Base-by-base conservation (phyloP, 1,140 invertebrate species). In the Sycophila sp. region DNA sequence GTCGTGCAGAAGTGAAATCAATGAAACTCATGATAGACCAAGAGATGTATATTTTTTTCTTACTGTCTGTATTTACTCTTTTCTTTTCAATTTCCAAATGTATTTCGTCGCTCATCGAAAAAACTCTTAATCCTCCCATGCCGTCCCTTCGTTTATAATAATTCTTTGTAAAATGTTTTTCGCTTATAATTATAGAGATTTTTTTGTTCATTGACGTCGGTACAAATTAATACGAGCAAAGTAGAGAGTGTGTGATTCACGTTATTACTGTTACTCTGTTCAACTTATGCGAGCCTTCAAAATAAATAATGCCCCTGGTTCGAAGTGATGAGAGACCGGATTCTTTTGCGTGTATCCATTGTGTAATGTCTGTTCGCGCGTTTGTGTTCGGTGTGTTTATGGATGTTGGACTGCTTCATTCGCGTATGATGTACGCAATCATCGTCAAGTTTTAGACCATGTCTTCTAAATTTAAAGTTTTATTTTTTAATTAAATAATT, bases 1-100 rank as follows among this genome's bases (percentile, higher is more conserved):
- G 94, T 97, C 10, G 91, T 92, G 5, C 75, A 82, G 8, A 80
- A 82, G 19, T 59, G 4, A 59, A 53, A 22, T 40, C 13, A 17
- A 24, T 47, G 24, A 47, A 22, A 47, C 17, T 47, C 19, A 10
- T 24, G 38, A 13, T n/a, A n/a, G n/a, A n/a, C n/a, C n/a, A 24
- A 34, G 30, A 58, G 30, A 63, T 47, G 22, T 17, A 40, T 28
- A 53, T 65, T 38, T 34, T 49, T 63, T 63, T 49, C 24, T 34
- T 10, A 49, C n/a, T 63, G n/a, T 56, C 30, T 56, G 22, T 56
- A 40, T 66, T 53, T 51, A 7, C 13, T 42, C 28, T 22, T 62
- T 47, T 30, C 26, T 7, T n/a, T 51, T 36, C 6, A 36, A 4
- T 63, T 34, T 49, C 4, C 10, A 26, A 22, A 34, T 63, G 24